These are phyloP conservation scores for Xenopus tropicalis DNA, from an alignment of 2,113 vertebrate species.

Conservation along the genomic window UCB_Xtro_10.0 CM004445.2:108073001-108073500, in stretches of 20 bases:
- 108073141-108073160: slow-evolving; percentile 10
- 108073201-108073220: slow-evolving; percentile 12
- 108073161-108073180: slow-evolving; percentile 17
- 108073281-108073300: neutral
- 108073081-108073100: slow-evolving; percentile 87
- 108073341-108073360: slow-evolving; percentile 20
- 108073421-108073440: slow-evolving; percentile 32
- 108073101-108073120: slow-evolving; percentile 85
- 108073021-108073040: slow-evolving; percentile 84
- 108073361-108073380: slow-evolving; percentile 18
- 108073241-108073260: slow-evolving; percentile 12
- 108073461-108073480: no score
- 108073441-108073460: slow-evolving; percentile 15
- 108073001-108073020: slow-evolving; percentile 82
- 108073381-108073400: slow-evolving; percentile 28
- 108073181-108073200: slow-evolving; percentile 8
- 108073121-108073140: slow-evolving; percentile 71
- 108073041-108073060: slow-evolving; percentile 73
- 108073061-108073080: slow-evolving; percentile 72
- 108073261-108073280: neutral
- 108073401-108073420: slow-evolving; percentile 18
- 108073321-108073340: slow-evolving; percentile 3
- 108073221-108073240: neutral
- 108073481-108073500: neutral
- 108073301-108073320: neutral